phyloP scores from a whole-genome alignment of 2,113 vertebrate genomes.

The Ptychochromis oligacanthus region DNA sequence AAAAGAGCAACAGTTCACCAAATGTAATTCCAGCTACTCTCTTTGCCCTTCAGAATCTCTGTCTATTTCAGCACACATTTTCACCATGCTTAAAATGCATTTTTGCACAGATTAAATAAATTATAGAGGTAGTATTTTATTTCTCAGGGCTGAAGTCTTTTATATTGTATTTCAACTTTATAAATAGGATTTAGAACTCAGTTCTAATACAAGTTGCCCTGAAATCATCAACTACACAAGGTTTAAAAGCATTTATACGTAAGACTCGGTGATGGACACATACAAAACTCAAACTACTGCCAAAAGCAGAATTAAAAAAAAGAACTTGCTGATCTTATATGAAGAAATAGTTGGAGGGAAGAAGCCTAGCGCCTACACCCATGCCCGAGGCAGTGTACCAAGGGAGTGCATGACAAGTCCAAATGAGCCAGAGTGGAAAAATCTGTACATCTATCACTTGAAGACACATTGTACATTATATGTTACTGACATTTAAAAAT shows the following conservation, averaged over 20 bases:
- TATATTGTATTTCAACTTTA: neutral
- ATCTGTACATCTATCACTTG: conserved; percentile 9
- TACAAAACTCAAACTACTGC: conserved; percentile 16
- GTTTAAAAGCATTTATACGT: neutral
- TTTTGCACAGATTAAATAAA: neutral
- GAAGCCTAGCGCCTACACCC: conserved; percentile 27
- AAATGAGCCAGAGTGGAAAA: conserved; percentile 24
- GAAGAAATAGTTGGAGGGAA: conserved; percentile 25
- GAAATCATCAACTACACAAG: neutral
- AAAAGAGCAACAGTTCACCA: neutral
- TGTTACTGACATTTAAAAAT: neutral
- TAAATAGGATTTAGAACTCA: neutral
- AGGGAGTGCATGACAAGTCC: conserved; percentile 18
- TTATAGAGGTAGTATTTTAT: conserved; percentile 1
- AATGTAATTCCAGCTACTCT: neutral
- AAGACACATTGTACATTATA: neutral
- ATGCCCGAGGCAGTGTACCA: conserved; percentile 13
- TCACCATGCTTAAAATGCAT: neutral
- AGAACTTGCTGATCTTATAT: conserved; percentile 6
- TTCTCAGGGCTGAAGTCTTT: neutral
- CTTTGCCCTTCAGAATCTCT: neutral
- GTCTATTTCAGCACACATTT: neutral
- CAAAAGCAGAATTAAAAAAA: conserved; percentile 19
- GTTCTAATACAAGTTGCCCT: neutral
- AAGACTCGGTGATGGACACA: conserved; percentile 32